Evolutionary conservation across 2,888 invertebrate species (phyloP).

Genomic region (Nephrotoma guestfalica): DNA sequence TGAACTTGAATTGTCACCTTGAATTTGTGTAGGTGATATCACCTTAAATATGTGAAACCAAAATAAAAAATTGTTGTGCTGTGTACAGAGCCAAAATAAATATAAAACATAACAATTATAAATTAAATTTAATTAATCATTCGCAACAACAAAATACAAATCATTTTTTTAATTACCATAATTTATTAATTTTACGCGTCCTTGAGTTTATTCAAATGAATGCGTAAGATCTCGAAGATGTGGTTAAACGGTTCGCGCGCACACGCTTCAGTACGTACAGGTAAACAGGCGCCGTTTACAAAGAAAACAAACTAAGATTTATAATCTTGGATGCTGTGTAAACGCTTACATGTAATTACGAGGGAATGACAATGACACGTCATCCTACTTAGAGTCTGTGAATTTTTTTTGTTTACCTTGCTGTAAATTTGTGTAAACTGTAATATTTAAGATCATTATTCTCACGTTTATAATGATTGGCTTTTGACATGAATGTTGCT

Average conservation of each 20-base stretch:
- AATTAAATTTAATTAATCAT: background rate
- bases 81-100: background rate
- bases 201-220: background rate
- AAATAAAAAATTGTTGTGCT: background rate
- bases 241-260: background rate
- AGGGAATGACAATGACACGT: background rate
- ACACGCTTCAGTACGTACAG: background rate
- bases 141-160: background rate
- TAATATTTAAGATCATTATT: no score
- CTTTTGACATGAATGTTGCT: fast-evolving
- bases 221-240: background rate
- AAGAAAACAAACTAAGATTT: background rate
- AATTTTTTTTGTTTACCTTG: background rate
- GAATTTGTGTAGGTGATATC: background rate
- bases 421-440: background rate
- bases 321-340: background rate
- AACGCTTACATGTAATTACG: background rate
- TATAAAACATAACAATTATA: background rate
- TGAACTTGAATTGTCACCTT: background rate
- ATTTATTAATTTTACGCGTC: background rate
- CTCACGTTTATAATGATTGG: no score
- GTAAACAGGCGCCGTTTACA: background rate
- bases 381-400: background rate
- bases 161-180: background rate
- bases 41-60: background rate